These are phyloP conservation scores for Zelleria hepariella DNA, from an alignment of 2,888 invertebrate genomes.

Conservation along the genomic window DNA sequence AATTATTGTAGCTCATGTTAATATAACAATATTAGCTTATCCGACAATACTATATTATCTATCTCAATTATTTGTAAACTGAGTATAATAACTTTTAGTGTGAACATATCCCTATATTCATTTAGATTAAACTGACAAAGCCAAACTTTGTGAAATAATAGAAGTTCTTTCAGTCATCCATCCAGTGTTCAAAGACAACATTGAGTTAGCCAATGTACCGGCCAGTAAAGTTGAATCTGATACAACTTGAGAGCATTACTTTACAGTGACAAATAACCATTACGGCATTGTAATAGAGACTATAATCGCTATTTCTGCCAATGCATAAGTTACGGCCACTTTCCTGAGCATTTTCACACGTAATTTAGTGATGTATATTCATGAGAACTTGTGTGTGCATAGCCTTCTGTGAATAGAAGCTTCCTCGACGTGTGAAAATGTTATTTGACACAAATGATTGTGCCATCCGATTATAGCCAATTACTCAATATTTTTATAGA, in stretches of 20 bases:
- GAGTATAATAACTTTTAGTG: background rate
- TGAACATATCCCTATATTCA: background rate
- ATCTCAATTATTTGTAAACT: background rate
- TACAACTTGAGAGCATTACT: background rate
- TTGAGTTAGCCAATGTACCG: background rate
- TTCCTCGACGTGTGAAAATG: background rate
- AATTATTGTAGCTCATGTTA: background rate
- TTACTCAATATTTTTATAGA: conserved; percentile 14
- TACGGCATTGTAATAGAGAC: background rate
- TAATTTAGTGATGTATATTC: background rate
- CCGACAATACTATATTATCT: background rate
- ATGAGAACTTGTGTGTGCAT: background rate
- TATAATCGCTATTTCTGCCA: background rate
- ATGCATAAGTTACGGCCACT: background rate
- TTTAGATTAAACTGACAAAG: too few species aligned
- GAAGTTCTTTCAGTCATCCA: background rate
- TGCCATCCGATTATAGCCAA: conserved; percentile 38
- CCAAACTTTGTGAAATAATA: background rate
- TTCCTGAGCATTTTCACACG: background rate
- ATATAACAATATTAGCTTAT: background rate
- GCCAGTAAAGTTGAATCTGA: background rate
- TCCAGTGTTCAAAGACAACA: background rate
- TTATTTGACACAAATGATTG: conserved; percentile 43
- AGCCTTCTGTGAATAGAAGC: background rate
- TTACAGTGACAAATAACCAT: background rate